Base-by-base conservation (phyloP, 2,888 invertebrate species). In the Orgyia antiqua region DNA sequence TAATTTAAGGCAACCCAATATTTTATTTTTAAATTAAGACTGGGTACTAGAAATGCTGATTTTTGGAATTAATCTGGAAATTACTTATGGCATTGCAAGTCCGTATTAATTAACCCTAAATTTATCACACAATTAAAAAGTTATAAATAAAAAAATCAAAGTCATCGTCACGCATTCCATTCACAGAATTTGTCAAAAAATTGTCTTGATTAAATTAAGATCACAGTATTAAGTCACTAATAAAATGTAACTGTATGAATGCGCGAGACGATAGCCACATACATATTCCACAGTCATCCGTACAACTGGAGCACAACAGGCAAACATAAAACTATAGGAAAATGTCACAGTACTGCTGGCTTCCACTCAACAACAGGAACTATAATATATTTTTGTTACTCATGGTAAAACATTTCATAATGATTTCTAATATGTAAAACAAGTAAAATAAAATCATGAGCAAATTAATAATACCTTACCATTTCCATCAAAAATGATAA, bases 211-310 rank as follows among this genome's bases (percentile, higher is more conserved):
- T 84, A 86, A 86, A 86, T 80, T 86, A 86, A 79, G 82, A 86
- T 86, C 86, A 86, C 86, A 86, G 86, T 77, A 75, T 77, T 82
- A 84, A 83, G 83, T 86, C 82, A 86, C 84, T 58, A 69, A 75
- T 66, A 69, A 68, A 74, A 77, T 78, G 70, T 71, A 74, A 79
- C 71, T 75, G 78, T 71, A 77, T 62, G 70, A 83, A 80, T 73
- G 69, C 52, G 71, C 69, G 69, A 39, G 76, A 80, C 76, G 72
- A 83, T 76, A 66, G 51, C 59, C 60, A 55, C 65, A 63, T 68
- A 68, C 68, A 83, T 84, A 86, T 86, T 86, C 84, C 86, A 86
- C 86, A 86, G 86, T 84, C 86, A 86, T 84, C 70, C 42, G 53
- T 62, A 66, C 28, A 46, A 71, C 73, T 57, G 63, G 71, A 70